Conservation (phyloP, 2,888 invertebrate species). For the Machimus atricapillus region DNA sequence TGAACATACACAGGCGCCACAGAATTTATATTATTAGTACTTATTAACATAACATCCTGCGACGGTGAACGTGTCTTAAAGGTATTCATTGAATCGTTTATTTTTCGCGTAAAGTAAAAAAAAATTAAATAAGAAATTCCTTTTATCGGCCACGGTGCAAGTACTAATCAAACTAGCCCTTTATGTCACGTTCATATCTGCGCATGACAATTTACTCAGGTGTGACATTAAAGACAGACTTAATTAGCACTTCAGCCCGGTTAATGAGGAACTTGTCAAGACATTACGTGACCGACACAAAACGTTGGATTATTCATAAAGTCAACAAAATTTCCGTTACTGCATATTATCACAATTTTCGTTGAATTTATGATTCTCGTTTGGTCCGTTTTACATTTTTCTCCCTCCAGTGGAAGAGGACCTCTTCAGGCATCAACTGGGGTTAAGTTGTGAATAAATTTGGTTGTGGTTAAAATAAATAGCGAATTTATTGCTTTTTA, state of each 20-base stretch:
- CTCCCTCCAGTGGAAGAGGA: background rate
- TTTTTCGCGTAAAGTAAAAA: background rate
- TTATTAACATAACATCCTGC: background rate
- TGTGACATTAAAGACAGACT: background rate
- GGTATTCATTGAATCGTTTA: background rate
- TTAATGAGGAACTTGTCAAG: background rate
- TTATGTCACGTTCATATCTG: slow-evolving; percentile 2
- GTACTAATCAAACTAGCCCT: background rate
- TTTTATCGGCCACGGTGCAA: background rate
- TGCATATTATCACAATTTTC: background rate
- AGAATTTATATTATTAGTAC: background rate
- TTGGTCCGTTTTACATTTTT: background rate
- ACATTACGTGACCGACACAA: background rate
- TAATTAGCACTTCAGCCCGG: slow-evolving; percentile 5
- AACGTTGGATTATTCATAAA: background rate
- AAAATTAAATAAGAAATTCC: background rate
- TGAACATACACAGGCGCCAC: background rate
- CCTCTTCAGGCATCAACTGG: background rate
- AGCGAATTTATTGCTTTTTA: background rate
- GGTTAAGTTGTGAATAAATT: background rate
- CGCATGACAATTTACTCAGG: slow-evolving; percentile 13
- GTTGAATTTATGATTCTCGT: background rate
- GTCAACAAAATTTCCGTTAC: background rate
- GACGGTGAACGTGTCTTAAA: background rate
- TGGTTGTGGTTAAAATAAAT: background rate